These are phyloP conservation scores for Harlomillsia oculata DNA, from an alignment of 1,140 invertebrate species.

Conservation along the genomic window DNA sequence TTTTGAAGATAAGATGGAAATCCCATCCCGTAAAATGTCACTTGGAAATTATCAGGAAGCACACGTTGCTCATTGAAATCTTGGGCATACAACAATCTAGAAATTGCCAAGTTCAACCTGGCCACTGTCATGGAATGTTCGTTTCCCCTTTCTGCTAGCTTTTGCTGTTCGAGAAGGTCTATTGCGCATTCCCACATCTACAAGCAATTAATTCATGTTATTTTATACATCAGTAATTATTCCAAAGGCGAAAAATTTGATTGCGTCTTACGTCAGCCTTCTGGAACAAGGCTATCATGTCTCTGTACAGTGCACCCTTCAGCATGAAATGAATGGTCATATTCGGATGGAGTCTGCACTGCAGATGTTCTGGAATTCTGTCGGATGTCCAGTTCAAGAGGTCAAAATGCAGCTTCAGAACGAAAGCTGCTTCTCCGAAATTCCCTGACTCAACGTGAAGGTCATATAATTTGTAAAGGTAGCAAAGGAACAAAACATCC, in stretches of 20 bases:
- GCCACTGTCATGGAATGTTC: constrained; percentile 63
- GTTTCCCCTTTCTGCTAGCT: constrained; percentile 76
- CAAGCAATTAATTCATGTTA: no score
- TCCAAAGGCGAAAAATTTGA: no score
- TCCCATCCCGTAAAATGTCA: constrained; percentile 80
- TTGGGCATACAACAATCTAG: constrained; percentile 78
- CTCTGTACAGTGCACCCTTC: constrained; percentile 81
- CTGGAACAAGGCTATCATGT: constrained; percentile 78
- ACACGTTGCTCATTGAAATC: constrained; percentile 71
- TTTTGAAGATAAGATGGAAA: constrained; percentile 83
- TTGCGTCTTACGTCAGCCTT: no score
- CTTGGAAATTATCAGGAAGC: constrained; percentile 83
- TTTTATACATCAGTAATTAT: no score
- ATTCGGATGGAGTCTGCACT: constrained; percentile 50
- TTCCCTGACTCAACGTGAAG: constrained; percentile 81
- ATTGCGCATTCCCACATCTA: constrained; percentile 93
- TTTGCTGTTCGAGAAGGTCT: constrained; percentile 70
- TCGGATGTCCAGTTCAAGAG: constrained; percentile 73
- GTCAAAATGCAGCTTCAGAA: constrained; percentile 60
- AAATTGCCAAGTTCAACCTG: no score
- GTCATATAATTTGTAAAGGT: constrained; percentile 85
- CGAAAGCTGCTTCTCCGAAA: constrained; percentile 67
- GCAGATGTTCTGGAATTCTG: constrained; percentile 52
- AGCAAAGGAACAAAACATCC: constrained; percentile 91
- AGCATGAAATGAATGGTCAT: constrained; percentile 71